These are phyloP conservation scores for Umimayanthus kanabou DNA, from an alignment of 92 coral and sea anemone genomes.

Conservation along the genomic window DNA sequence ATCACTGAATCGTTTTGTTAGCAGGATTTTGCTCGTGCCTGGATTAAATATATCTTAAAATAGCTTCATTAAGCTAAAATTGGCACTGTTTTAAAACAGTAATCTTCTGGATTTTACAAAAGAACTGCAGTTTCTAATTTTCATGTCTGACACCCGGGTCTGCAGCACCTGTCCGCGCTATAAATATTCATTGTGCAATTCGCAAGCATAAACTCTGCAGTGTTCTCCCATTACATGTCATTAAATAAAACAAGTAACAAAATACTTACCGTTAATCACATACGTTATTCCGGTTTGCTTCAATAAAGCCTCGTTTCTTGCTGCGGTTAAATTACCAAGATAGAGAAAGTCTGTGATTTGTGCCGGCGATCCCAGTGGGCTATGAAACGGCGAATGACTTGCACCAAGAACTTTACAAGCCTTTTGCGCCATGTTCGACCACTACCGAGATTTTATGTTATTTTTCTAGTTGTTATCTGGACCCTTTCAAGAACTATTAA, in stretches of 20 bases:
- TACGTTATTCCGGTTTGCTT: constrained; percentile 71
- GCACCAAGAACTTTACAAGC: constrained; percentile 36
- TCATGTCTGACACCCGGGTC: too few relatives aligned
- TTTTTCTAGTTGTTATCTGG: background rate
- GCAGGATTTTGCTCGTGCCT: too few relatives aligned
- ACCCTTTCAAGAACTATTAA: background rate
- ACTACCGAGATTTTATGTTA: background rate
- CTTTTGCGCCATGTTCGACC: constrained; percentile 27
- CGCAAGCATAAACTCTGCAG: background rate
- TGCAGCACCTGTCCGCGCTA: too few relatives aligned
- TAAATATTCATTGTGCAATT: background rate
- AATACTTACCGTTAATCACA: constrained; percentile 73
- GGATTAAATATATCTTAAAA: too few relatives aligned
- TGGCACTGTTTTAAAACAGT: too few relatives aligned
- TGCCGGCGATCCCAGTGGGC: constrained; percentile 68
- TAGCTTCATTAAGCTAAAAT: too few relatives aligned
- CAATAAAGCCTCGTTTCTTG: constrained; percentile 69
- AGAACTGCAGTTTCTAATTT: too few relatives aligned
- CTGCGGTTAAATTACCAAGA: constrained; percentile 80
- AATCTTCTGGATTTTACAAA: too few relatives aligned
- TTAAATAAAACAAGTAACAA: background rate
- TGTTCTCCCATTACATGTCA: background rate
- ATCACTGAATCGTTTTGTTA: too few relatives aligned
- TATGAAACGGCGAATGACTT: constrained; percentile 34
- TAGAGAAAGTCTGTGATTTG: constrained; percentile 82